Base-by-base conservation (phyloP, 53 echinoderm and acorn worm species). In the Henricia sp. region DNA sequence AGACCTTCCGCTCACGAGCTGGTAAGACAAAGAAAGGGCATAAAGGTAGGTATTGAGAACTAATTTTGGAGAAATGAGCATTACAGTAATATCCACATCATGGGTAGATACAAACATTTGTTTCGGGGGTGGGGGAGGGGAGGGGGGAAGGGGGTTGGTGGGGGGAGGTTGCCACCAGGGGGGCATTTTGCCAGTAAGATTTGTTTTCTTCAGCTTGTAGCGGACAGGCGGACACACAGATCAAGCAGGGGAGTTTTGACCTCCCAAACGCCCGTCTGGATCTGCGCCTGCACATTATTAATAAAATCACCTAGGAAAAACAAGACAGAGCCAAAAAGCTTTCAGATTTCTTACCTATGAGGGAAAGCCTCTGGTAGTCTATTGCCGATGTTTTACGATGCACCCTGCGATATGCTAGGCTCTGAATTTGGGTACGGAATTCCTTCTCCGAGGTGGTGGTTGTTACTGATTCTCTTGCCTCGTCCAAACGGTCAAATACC, bases 391-490 rank as follows among this genome's bases (percentile, higher is more conserved):
- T 83, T 55, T 88, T 88, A 30, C 99, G 75, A 62, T 88, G 83
- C 23, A 99, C 88, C 25, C 91, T 87, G 20, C 87, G 66, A 53
- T 86, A 71, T 51, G 93, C 77, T 26, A 86, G 63, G 42, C 88
- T 63, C 51, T 88, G 82, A 62, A 84, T 83, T 39, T 92, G 84
- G 39, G 84, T 72, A 63, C 91, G 88, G 65, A 92, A 99, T 44
- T 94, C 94, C 33, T 77, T 70, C 83, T 99, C 99, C 12, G 99
- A 99, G 19, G 92, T 72, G 12, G 99, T 95, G 16, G 99, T 99
- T 0, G 84, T 72, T 10, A 82, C 37, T 0, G 99, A 99, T 43
- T 88, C 91, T 28, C 86, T 83, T 28, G 76, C 74, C 34, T 83
- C 83, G 3, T 89, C 86, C 12, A 38, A 39, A 10, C 86, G 50